Evolutionary conservation across 92 coral and sea anemone genomes (phyloP).

Genomic region (Scolanthus callimorphus): DNA sequence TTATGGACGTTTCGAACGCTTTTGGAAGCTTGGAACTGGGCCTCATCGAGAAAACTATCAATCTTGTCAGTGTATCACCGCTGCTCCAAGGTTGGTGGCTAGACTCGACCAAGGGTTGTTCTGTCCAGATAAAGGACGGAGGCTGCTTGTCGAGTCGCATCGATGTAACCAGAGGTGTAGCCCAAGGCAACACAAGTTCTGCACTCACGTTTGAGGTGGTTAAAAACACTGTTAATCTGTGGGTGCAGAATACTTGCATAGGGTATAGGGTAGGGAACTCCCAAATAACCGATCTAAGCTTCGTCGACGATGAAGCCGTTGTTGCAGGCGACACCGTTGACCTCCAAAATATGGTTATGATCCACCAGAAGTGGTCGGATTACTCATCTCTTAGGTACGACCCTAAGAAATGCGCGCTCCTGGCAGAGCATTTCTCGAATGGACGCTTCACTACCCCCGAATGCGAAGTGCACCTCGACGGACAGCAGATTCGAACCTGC

Average conservation of each 20-base stretch:
- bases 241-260: no score
- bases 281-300: not conserved
- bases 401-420: not conserved
- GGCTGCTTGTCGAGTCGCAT: no score
- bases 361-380: not conserved
- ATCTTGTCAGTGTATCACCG: no score
- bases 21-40: no score
- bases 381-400: constrained; percentile 1
- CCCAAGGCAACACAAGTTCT: no score
- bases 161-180: no score
- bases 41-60: no score
- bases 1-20: no score
- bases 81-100: no score
- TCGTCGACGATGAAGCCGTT: not conserved
- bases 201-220: not conserved
- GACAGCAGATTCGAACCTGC: not conserved
- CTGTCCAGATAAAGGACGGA: no score
- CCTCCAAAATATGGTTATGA: not conserved
- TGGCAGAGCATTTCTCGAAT: not conserved
- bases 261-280: not conserved
- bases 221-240: no score
- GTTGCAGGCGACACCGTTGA: not conserved
- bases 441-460: not conserved
- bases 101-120: no score
- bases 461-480: not conserved